phyloP scores from a whole-genome alignment of 2,888 invertebrate species.

The Xanthia icteritia region DNA sequence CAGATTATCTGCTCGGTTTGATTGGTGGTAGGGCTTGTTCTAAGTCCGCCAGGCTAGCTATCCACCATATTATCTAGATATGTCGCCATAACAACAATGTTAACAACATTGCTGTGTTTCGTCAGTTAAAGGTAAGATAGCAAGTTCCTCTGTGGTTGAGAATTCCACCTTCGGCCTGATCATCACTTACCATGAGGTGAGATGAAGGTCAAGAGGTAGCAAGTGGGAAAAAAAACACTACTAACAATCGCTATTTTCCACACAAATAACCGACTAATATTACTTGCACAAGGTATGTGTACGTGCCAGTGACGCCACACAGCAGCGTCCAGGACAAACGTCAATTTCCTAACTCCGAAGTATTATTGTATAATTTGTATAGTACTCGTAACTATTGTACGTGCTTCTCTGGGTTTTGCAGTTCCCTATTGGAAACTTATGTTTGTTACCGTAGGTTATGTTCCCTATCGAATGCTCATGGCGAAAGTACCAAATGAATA shows the following conservation, averaged over 20 bases:
- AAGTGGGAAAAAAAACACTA: no score
- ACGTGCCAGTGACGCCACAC: slow-evolving; percentile 25
- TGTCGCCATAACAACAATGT: no score
- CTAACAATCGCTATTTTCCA: not conserved
- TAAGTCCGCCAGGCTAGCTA: no score
- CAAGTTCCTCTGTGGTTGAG: no score
- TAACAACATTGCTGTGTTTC: no score
- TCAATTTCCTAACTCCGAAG: slow-evolving; percentile 18
- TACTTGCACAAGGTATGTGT: not conserved
- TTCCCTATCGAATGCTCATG: not conserved
- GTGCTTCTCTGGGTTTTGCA: slow-evolving; percentile 45
- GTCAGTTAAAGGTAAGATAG: no score
- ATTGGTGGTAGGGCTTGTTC: no score
- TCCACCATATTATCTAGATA: no score
- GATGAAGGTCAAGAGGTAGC: no score
- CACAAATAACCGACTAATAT: not conserved
- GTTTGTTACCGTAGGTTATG: slow-evolving; percentile 30
- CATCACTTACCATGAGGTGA: no score
- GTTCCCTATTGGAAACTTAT: slow-evolving; percentile 40
- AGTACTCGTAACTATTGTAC: slow-evolving; percentile 38
- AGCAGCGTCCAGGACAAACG: slow-evolving; percentile 6
- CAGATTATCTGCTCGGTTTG: no score
- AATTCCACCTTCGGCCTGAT: no score
- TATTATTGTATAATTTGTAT: not conserved
- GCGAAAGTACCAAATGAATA: not conserved